Evolutionary conservation across 2,888 invertebrate species (phyloP), one percentile per base, ranked within the genome.

Genomic region (Endomychus coccineus): DNA sequence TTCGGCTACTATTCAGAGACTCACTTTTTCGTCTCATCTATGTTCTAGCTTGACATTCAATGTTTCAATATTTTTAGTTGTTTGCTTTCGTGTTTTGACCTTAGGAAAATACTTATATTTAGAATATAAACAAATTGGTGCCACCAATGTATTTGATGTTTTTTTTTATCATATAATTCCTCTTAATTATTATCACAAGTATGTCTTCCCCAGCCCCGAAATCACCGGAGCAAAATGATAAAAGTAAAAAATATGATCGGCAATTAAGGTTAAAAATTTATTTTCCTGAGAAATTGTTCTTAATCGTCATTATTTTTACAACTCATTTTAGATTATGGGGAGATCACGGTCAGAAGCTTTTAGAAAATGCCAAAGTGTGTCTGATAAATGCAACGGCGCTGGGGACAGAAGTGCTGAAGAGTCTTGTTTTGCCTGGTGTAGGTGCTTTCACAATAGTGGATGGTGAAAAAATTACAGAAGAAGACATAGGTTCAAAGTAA

Each of bases 351-450:
- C 98, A 98, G 68, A 68, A 75, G 45, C 75, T 86, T 3, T 70
- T 98, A 38, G 96, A 97, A 71, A 75, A 76, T 44, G 83, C 94
- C 10, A 85, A 88, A 62, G 80, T 97, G 50, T 97, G 96, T 62
- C 65, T 98, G 14, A 83, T 98, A 45, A 94, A 95, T 67, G 95
- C 92, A 1, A 89, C 85, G 24, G 89, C 88, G 4, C 71, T 91
- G 28, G 96, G 96, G 9, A 94, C 96, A 14, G 98, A 98, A 72
- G 80, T 89, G 38, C 68, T 98, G 16, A 98, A 99, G 65, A 90
- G 91, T 15, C 74, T 99, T 16, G 85, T 98, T 7, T 70, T 99
- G 21, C 96, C 98, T 31, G 97, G 97, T 10, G 80, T 92, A 48
- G 90, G 91, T 28, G 80, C 86, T 13, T 83, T 92, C 50, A 95